Percentiles rank a stretch among this genome's conserved stretches.
Conservation (phyloP, 2,888 invertebrate genomes). For the Trichopoda pennipes region DNA sequence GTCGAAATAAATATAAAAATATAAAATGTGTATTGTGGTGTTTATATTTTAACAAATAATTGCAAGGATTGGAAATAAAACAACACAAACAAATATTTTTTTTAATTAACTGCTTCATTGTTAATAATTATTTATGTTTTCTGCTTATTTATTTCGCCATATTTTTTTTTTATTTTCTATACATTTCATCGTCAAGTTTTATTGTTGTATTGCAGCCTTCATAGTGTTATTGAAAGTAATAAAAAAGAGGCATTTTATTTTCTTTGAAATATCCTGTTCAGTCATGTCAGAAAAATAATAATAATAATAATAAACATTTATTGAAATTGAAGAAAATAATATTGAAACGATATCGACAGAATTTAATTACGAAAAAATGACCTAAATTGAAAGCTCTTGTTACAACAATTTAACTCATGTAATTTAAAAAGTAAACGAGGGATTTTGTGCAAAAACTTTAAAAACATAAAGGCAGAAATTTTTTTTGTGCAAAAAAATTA, state of each 20-base stretch:
- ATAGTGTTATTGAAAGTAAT: slow-evolving; percentile 40
- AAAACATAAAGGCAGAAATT: too few species aligned
- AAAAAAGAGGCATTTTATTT: slow-evolving; percentile 24
- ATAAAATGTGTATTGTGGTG: not conserved
- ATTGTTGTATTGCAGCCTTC: slow-evolving; percentile 23
- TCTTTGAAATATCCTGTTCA: slow-evolving; percentile 46
- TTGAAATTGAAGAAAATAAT: not conserved
- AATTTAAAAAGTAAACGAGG: too few species aligned
- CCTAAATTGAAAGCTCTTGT: not conserved
- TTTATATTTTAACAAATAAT: not conserved
- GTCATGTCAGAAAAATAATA: slow-evolving; percentile 33
- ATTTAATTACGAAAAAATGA: not conserved
- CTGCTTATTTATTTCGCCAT: slow-evolving; percentile 7
- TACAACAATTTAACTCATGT: not conserved
- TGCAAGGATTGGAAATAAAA: slow-evolving; percentile 1
- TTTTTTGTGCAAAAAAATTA: too few species aligned
- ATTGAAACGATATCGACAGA: not conserved
- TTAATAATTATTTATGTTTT: slow-evolving; percentile 42
- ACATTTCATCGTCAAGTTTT: slow-evolving; percentile 22
- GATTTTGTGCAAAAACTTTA: too few species aligned
- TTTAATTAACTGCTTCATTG: slow-evolving; percentile 45
- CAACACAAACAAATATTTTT: not conserved
- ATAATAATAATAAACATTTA: slow-evolving; percentile 26
- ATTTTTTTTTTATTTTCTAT: slow-evolving; percentile 2
- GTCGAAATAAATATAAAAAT: not conserved